These are phyloP conservation scores for Rachycentron canadum DNA, from an alignment of 2,797 vertebrate genomes.

Conservation along the genomic window DNA sequence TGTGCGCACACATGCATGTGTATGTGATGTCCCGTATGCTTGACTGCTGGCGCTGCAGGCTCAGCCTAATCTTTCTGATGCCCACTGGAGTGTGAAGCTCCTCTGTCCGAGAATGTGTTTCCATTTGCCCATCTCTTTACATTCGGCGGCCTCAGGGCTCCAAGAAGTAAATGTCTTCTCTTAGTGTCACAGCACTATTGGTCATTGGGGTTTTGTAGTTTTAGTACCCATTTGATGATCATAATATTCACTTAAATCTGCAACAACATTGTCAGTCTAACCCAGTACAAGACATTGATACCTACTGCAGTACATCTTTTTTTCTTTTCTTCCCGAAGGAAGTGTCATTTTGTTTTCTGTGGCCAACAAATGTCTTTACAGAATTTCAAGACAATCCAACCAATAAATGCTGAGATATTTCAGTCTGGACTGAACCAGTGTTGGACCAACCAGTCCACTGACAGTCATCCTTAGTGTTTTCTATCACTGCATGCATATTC, in stretches of 20 bases:
- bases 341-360: neutral
- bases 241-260: conserved; percentile 1
- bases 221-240: conserved; percentile 11
- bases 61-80: conserved; percentile 62
- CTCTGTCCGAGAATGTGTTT: conserved; percentile 63
- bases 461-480: neutral
- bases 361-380: neutral
- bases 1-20: conserved; percentile 24
- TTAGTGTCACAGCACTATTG: conserved; percentile 18
- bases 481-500: neutral
- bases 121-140: conserved; percentile 45
- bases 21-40: conserved; percentile 50
- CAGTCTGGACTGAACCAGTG: neutral
- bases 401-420: neutral
- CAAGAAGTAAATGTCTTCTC: neutral
- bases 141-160: conserved; percentile 39
- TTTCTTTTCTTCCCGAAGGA: neutral
- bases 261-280: neutral
- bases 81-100: conserved; percentile 68
- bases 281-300: neutral
- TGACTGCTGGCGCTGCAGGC: conserved; percentile 65
- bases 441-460: neutral
- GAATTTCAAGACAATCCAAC: no score
- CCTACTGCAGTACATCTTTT: conserved; percentile 14
- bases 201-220: conserved; percentile 1